Percentiles rank a stretch among this genome's conserved stretches.
Evolutionary conservation across 2,113 vertebrate genomes (phyloP).

Genomic region (Brachypodius melanocephalos): DNA sequence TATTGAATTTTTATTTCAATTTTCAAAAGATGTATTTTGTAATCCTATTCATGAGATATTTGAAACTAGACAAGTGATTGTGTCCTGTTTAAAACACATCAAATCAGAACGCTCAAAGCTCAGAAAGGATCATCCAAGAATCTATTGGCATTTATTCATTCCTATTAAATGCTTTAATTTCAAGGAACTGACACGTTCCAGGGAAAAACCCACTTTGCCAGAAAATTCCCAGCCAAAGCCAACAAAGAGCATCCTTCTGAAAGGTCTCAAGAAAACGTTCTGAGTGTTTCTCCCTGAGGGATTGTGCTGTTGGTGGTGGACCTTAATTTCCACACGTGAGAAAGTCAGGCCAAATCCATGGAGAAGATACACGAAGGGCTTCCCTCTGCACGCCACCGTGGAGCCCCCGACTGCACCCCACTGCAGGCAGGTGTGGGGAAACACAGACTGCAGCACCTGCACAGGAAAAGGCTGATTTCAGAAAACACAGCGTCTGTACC

Average conservation of each 20-base stretch:
- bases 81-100: not conserved
- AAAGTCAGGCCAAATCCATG: not conserved
- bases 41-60: not conserved
- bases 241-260: not conserved
- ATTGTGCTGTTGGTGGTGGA: not conserved
- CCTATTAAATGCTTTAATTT: not conserved
- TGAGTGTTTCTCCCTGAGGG: not conserved
- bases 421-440: not conserved
- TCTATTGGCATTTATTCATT: not conserved
- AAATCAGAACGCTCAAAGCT: not conserved
- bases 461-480: not conserved
- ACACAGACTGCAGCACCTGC: not conserved
- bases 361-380: not conserved
- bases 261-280: not conserved
- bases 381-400: fast-evolving
- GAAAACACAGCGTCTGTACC: not conserved
- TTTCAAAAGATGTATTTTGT: not conserved
- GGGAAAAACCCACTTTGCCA: not conserved
- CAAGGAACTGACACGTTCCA: not conserved
- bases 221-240: not conserved
- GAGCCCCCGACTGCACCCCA: not conserved
- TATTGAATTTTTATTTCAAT: not conserved
- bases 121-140: not conserved
- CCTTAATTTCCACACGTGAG: not conserved
- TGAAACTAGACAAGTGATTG: not conserved